These are phyloP conservation scores for Rhinichthys klamathensis DNA, from an alignment of 2,113 vertebrate genomes.

Conservation along the genomic window DNA sequence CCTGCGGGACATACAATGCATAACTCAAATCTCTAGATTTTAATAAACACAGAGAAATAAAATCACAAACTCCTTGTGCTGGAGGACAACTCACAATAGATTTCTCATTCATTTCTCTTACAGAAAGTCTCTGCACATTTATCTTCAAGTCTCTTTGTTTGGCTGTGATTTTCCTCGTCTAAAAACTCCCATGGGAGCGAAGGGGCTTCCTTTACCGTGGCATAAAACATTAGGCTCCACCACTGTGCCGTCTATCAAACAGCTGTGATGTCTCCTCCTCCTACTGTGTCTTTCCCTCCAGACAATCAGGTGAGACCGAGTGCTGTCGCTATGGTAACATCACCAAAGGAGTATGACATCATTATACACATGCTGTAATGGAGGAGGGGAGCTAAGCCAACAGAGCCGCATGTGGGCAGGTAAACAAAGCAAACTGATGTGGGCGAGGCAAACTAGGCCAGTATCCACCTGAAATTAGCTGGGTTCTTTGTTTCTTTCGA, in stretches of 20 bases:
- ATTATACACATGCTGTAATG: slow-evolving; percentile 33
- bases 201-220: neutral
- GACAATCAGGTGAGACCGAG: slow-evolving; percentile 38
- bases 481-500: neutral
- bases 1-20: neutral
- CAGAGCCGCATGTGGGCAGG: slow-evolving; percentile 19
- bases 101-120: slow-evolving; percentile 20
- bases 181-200: neutral
- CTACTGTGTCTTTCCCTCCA: slow-evolving; percentile 21
- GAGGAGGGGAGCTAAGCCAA: slow-evolving; percentile 20
- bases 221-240: slow-evolving; percentile 19
- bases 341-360: slow-evolving; percentile 34
- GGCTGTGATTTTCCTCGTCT: neutral
- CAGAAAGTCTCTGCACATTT: neutral
- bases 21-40: neutral
- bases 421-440: slow-evolving; percentile 23
- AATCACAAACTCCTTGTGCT: neutral
- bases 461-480: slow-evolving; percentile 7
- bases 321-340: slow-evolving; percentile 50
- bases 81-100: neutral
- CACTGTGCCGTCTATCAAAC: slow-evolving; percentile 17
- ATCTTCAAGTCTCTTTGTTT: slow-evolving; percentile 15
- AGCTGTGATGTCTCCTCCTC: slow-evolving; percentile 41
- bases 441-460: slow-evolving; percentile 6
- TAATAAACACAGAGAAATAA: neutral